Base-by-base conservation (phyloP, 2,888 invertebrate species). In the Colletes collaris region DNA sequence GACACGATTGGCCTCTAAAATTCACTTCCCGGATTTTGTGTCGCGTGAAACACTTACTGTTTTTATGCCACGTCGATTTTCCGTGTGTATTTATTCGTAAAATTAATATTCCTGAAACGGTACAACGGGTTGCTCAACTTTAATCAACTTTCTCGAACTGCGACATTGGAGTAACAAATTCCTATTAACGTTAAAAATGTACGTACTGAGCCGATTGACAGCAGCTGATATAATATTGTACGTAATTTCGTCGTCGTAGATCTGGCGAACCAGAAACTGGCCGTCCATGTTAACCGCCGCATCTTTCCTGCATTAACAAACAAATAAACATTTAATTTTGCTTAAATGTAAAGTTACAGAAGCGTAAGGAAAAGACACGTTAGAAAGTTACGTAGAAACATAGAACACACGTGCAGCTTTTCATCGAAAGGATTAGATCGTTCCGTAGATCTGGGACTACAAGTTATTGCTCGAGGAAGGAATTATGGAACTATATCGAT, bases 251-350 rank as follows among this genome's bases (percentile, higher is more conserved):
- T 99, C 99, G 89, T 98, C 98, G 93, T 99, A 99, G 89, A 98
- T 97, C 94, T 98, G 97, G 11, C 98, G 95, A 13, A 98, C 98
- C 86, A 99, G 94, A 93, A 99, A 99, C 88, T 98, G 98, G 2
- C 98, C 98, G 90, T 99, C 98, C 98, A 99, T 98, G 76, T 95
- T 95, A 68, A 99, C 96, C 76, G 97, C 97, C 0, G 98, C 98
- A 93, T 97, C 97, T 95, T 97, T 97, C 92, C 98, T 99, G 92
- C 40, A 94, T 94, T 82, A 82, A 76, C 11, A 63, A 46, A 63
- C 50, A 40, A 40, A 40, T 40, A 7, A 6, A 40, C 40, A 40
- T 5, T 40, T 40, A 40, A 7, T 40, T 40, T 7, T 40, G 7
- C 7, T 40, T 40, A 40, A 40, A 40, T 44, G 16, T 16, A 16